A percentile compares a stretch with the other conserved stretches of the same genome.
Conservation (phyloP, 2,113 vertebrate genomes). For the Laterallus jamaicensis region DNA sequence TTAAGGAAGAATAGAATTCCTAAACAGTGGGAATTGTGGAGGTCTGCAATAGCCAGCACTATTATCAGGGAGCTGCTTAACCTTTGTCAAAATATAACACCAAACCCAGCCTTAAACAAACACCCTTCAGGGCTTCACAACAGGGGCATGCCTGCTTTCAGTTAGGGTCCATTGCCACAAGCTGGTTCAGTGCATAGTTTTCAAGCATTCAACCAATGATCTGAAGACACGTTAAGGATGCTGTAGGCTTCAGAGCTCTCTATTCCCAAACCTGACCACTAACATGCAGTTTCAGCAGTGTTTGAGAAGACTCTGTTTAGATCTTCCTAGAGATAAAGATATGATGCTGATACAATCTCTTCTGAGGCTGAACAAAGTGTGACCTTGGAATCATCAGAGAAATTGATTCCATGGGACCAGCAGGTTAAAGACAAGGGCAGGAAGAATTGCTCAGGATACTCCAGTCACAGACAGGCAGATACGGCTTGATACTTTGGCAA, state of each 20-base stretch:
- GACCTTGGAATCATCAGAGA: background rate
- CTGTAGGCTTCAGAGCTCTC: background rate
- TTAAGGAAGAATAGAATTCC: background rate
- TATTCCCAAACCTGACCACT: background rate
- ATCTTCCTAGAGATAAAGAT: background rate
- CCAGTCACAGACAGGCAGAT: background rate
- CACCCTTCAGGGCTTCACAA: background rate
- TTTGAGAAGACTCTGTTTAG: background rate
- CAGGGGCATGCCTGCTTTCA: background rate
- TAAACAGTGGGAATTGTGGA: background rate
- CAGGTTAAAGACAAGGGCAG: background rate
- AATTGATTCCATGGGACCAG: background rate
- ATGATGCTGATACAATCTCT: background rate
- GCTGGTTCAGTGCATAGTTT: background rate
- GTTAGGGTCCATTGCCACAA: background rate
- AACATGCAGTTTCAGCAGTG: background rate
- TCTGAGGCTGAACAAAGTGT: background rate
- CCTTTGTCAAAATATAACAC: slow-evolving; percentile 13
- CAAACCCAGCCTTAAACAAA: background rate
- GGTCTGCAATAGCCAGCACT: background rate
- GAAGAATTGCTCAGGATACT: background rate
- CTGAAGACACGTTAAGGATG: background rate
- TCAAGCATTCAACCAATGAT: background rate
- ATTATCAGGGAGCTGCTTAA: slow-evolving; percentile 24
- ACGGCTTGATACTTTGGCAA: background rate